Conservation (phyloP, 2,888 invertebrate species). For the Drosophila prostipennis region DNA sequence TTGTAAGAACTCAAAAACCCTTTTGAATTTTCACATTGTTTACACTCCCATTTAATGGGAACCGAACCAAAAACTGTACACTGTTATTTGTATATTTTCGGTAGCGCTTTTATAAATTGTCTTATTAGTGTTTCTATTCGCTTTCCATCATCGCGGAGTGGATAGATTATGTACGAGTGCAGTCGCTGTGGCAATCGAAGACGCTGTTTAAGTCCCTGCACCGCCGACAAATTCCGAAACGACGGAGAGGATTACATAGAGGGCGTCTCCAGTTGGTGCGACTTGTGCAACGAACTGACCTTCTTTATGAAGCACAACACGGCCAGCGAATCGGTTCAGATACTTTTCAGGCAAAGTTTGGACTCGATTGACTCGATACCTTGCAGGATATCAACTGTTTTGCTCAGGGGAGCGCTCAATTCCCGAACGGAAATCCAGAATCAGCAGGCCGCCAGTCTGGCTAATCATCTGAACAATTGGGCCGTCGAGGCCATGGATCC, state of each 20-base stretch:
- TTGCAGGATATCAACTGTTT: background rate
- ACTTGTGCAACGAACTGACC: conserved; percentile 19
- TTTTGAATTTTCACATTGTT: background rate
- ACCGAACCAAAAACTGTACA: background rate
- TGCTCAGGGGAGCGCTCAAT: too few species aligned
- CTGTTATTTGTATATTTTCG: background rate
- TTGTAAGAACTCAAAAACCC: background rate
- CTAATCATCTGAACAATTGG: conserved; percentile 11
- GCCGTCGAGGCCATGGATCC: conserved; percentile 29
- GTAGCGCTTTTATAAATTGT: conserved; percentile 8
- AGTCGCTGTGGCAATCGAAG: conserved; percentile 38
- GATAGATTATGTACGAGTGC: conserved; percentile 48
- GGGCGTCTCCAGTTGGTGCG: conserved; percentile 43
- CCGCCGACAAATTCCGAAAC: conserved; percentile 7
- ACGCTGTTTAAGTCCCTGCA: conserved; percentile 7
- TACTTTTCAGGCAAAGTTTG: background rate
- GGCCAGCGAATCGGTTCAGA: background rate
- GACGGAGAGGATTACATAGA: conserved; percentile 10
- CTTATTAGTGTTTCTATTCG: background rate
- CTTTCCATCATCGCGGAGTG: background rate
- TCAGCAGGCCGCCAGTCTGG: background rate
- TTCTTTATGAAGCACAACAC: conserved; percentile 36
- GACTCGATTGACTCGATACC: background rate
- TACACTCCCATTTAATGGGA: background rate
- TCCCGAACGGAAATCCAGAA: background rate